Percentiles rank a stretch among this genome's conserved stretches.
phyloP scores from a whole-genome alignment of 2,797 vertebrate species.

The Echeneis naucrates region DNA sequence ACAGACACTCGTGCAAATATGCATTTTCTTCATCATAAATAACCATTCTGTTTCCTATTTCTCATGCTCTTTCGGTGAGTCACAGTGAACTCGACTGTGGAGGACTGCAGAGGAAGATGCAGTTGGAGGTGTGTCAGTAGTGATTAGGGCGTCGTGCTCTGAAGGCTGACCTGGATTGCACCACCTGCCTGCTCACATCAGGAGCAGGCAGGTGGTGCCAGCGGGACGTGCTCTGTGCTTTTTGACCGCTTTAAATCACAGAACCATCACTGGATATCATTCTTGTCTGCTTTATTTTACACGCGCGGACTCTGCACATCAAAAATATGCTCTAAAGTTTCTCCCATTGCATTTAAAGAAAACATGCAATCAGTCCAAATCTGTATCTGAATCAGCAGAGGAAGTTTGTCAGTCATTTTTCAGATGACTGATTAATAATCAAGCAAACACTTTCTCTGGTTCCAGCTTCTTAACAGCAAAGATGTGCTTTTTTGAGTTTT shows the following conservation, averaged over 20 bases:
- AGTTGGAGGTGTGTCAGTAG: background rate
- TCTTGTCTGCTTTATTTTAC: too few species aligned
- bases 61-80: constrained; percentile 1
- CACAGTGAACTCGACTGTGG: constrained; percentile 6
- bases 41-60: background rate
- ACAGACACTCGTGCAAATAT: background rate
- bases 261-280: background rate
- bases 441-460: background rate
- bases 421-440: too few species aligned
- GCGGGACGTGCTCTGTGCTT: background rate
- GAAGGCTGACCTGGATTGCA: background rate
- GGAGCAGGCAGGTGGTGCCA: background rate
- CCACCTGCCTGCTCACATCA: constrained; percentile 16
- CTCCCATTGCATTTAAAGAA: too few species aligned
- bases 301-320: too few species aligned
- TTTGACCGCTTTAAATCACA: background rate
- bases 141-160: constrained; percentile 11
- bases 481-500: background rate
- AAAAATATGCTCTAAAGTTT: too few species aligned
- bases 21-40: too few species aligned
- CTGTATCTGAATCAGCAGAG: background rate
- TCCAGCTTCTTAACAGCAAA: background rate
- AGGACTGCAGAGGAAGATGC: constrained; percentile 8
- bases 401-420: background rate
- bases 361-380: background rate